A percentile compares a stretch with the other conserved stretches of the same genome.
Conservation (phyloP, 37 sponge, comb jelly and placozoan genomes). For the Aplysina aerophoba region DNA sequence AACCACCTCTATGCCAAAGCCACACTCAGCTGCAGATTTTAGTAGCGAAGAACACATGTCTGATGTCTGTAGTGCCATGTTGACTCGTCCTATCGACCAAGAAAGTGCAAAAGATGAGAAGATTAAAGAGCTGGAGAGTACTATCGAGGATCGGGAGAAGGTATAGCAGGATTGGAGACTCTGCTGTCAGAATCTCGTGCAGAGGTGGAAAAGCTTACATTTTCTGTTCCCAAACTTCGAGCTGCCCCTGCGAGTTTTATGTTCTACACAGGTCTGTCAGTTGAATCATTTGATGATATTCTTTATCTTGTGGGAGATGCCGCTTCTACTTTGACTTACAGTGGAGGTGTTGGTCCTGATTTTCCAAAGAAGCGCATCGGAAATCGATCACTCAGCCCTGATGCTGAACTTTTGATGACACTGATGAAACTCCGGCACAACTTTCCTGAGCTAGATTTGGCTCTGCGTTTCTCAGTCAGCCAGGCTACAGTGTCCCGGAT, state of each 20-base stretch:
- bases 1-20: background rate
- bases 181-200: constrained; percentile 12
- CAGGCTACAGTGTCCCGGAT: constrained; percentile 32
- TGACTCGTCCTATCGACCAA: background rate
- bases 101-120: background rate
- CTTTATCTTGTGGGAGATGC: background rate
- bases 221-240: constrained; percentile 17
- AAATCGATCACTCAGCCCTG: background rate
- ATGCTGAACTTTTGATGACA: constrained; percentile 15
- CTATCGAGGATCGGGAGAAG: constrained; percentile 22
- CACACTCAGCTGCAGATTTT: background rate
- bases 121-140: constrained; percentile 11
- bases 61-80: background rate
- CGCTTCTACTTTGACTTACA: constrained; percentile 11
- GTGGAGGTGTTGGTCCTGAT: background rate
- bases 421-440: constrained; percentile 34
- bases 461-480: constrained; percentile 28
- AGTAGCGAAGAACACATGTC: background rate
- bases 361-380: constrained; percentile 5
- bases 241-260: constrained; percentile 6
- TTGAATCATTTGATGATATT: constrained; percentile 21
- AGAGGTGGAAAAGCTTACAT: constrained; percentile 11
- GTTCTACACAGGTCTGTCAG: constrained; percentile 34
- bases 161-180: constrained; percentile 19
- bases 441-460: constrained; percentile 26